Base-by-base conservation (phyloP, 2,113 vertebrate genomes). In the Ameiurus melas region DNA sequence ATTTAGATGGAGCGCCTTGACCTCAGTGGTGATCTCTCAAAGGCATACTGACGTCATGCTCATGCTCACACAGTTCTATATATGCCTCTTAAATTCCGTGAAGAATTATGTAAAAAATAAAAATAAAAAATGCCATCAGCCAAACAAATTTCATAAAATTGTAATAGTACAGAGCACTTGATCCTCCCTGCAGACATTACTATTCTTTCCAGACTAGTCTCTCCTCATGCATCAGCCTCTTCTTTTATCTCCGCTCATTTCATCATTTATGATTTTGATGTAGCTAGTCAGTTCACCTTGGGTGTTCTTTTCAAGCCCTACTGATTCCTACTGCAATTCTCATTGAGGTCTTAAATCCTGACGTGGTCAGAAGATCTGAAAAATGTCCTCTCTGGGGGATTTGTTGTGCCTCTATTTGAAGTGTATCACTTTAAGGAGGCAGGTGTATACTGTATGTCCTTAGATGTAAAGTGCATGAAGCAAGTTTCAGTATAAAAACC, bases 151-250 rank as follows among this genome's bases (percentile, higher is more conserved):
- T 90, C 85, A 89, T 89, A 79, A 91, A 93, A 92, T 86, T 62
- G 90, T 85, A 88, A 92, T 92, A 91, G 85, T 83, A 43, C 89
- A 86, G 91, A 92, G 90, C 71, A 33, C 85, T 86, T 88, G 43
- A 86, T 80, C 85, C 68, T 92, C 90, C 81, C 71, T 88, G 58
- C 88, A 83, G 89, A 85, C 84, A 83, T 84, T 70, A 90, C 90
- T 92, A 90, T 91, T 62, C 86, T 85, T 64, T 78, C 55, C 8
- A 78, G 55, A 88, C 84, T n/a, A 62, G 66, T 25, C 2, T 36
- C 58, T 86, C n/a, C 12, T 70, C 27, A 39, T 73, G 81, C 55
- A 47, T 86, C 73, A 64, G 39, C 17, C 55, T 64, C 39, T 77
- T 78, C 68, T 77, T 78, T 75, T 87, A 66, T 83, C 82, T 81